Evolutionary conservation across 2,888 invertebrate genomes (phyloP).

Genomic region (Beris chalybata): DNA sequence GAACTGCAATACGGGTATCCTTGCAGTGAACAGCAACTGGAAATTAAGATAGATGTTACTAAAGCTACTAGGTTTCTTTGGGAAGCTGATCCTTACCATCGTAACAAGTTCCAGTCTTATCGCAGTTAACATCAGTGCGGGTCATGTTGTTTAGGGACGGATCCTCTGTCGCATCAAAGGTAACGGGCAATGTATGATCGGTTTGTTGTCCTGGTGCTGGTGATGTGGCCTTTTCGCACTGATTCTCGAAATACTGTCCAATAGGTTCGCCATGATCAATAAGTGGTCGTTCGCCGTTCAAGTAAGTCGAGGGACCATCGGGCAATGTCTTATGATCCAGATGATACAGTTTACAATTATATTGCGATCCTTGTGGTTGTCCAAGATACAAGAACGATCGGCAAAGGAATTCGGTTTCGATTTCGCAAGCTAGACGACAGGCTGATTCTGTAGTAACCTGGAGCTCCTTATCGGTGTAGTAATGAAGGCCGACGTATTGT

Average conservation of each 20-base stretch:
- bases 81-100: constrained; percentile 70
- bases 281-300: constrained; percentile 85
- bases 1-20: constrained; percentile 90
- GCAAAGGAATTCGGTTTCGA: constrained; percentile 91
- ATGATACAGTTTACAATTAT: constrained; percentile 91
- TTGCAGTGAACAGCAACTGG: constrained; percentile 92
- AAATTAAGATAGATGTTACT: constrained; percentile 42
- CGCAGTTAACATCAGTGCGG: constrained; percentile 82
- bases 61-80: background rate
- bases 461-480: constrained; percentile 90
- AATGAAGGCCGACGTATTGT: constrained; percentile 88
- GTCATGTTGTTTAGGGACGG: constrained; percentile 72
- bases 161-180: constrained; percentile 78
- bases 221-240: constrained; percentile 67
- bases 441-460: constrained; percentile 87
- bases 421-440: constrained; percentile 88
- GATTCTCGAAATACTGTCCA: constrained; percentile 87
- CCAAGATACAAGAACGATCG: constrained; percentile 76
- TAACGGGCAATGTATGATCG: constrained; percentile 69
- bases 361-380: constrained; percentile 69
- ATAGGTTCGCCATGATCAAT: constrained; percentile 90
- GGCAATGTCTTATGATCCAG: constrained; percentile 89
- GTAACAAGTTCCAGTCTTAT: constrained; percentile 92
- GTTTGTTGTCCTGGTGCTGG: constrained; percentile 52
- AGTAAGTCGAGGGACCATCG: constrained; percentile 88